A percentile compares a stretch with the other conserved stretches of the same genome.
Evolutionary conservation across 2,113 vertebrate genomes (phyloP).

Genomic region (Phycodurus eques): DNA sequence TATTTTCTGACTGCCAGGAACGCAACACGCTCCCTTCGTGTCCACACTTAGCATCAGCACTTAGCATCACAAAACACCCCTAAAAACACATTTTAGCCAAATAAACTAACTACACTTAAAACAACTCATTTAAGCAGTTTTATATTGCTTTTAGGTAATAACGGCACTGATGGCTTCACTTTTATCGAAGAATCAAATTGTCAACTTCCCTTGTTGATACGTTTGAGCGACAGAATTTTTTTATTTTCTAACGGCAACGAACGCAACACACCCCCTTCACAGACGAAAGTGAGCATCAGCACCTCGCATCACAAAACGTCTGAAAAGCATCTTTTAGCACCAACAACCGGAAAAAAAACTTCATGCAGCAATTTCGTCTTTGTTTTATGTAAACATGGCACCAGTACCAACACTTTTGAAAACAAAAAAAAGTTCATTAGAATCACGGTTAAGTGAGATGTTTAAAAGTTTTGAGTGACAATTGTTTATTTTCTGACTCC

Average conservation of each 20-base stretch:
- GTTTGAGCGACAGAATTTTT: too few relatives aligned
- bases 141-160: not conserved
- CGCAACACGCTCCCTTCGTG: constrained; percentile 51
- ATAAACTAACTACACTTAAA: not conserved
- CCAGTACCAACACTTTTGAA: not conserved
- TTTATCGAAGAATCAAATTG: not conserved
- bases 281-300: too few relatives aligned
- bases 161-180: not conserved
- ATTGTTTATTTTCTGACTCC: constrained; percentile 28
- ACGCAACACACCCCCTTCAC: too few relatives aligned
- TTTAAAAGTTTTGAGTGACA: not conserved
- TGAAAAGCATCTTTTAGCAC: too few relatives aligned
- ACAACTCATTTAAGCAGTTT: not conserved
- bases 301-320: not conserved
- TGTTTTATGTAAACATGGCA: not conserved
- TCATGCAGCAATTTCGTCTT: not conserved
- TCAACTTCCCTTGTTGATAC: not conserved
- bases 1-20: constrained; percentile 34
- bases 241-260: too few relatives aligned
- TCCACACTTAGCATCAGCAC: constrained; percentile 25
- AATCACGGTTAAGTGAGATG: not conserved
- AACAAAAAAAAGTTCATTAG: not conserved
- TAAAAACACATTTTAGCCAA: not conserved
- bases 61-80: constrained; percentile 6
- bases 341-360: too few relatives aligned